Base-by-base conservation (phyloP, 2,888 invertebrate genomes). In the Nematopogon swammerdamellus region DNA sequence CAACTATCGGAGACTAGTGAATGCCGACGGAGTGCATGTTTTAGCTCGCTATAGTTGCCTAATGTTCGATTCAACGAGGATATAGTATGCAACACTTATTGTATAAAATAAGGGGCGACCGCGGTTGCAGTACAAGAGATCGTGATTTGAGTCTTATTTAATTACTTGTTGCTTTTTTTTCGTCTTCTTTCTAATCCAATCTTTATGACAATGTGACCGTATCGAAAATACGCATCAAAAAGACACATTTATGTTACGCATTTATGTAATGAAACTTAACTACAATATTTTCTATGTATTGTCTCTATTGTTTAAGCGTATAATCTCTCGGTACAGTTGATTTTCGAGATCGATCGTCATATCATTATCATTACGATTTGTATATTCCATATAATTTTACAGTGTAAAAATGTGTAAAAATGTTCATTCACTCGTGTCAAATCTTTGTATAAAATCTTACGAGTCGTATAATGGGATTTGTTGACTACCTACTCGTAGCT, bases 61-160 rank as follows among this genome's bases (percentile, higher is more conserved):
- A 48, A 19, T 58, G 60, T 59, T 58, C 61, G 61, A 52, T 55
- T 50, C 60, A 62, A 68, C 76, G 75, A 75, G 69, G 61, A 48
- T 58, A 66, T n/a, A 72, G 79, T 79, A 79, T 79, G 77, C 79
- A 79, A 79, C 79, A 76, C 79, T 79, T 79, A 79, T 79, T 79
- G 72, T 74, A 72, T 70, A 19, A 62, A 69, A 79, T 77, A 77
- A 74, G 77, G 74, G 72, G 68, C 64, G 68, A 69, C 71, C 72
- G 65, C 70, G 66, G 77, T 77, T 79, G 79, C 77, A 79, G 74
- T 79, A 79, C 79, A 70, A 67, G 43, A 46, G 18, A 68, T 76
- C 75, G 77, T 76, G 77, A 70, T 68, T n/a, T 67, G 75, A 75
- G 76, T 77, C 77, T n/a, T 68, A 63, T 58, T 46, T 54, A 42